Evolutionary conservation across 2,797 vertebrate species (phyloP), one percentile per base, ranked within the genome.

Genomic region (Mionectes olivaceus): DNA sequence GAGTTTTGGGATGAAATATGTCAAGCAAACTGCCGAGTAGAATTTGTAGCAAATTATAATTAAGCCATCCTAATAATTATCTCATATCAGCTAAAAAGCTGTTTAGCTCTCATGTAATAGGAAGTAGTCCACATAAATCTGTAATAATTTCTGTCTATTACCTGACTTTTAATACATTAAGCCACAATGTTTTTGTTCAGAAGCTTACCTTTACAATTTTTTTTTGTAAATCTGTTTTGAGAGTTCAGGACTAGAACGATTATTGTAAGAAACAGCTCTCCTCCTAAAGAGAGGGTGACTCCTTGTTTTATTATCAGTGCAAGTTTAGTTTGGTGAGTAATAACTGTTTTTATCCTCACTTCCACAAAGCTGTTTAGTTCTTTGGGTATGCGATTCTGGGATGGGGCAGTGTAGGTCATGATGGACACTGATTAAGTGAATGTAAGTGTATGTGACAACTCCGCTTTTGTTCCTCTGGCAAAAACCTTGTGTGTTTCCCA

Each of bases 381-480:
- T 50, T 44, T 68, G 55, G 25, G 11, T 39, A 49, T 23, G 13
- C 10, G 32, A 52, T 35, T 37, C 19, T 39, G 11, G 3, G 32
- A 57, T 35, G 49, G 39, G 32, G 25, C 12, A 83, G 25, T 44
- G n/a, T 16, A 0, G 0, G 15, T 9, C 35, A 9, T 41, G 70
- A 77, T 6, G 19, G 12, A 30, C 17, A 37, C 7, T 5, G 14
- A 41, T 41, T 63, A 11, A 68, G 11, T 3, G 5, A n/a, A 15
- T 7, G 2, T 21, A 89, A 30, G 17, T 5, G 28, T 9, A 61
- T 47, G 15, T 44, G 61, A 80, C 9, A 41, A 32, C 27, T 53
- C 35, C 41, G 30, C 27, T 53, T 30, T 59, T 30, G 19, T 3
- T 83, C 32, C 28, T 67, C 68, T 43, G 15, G 16, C 16, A 79